A percentile compares a stretch with the other conserved stretches of the same genome.
Conservation (phyloP, 2,797 vertebrate species). For the Trematomus bernacchii region DNA sequence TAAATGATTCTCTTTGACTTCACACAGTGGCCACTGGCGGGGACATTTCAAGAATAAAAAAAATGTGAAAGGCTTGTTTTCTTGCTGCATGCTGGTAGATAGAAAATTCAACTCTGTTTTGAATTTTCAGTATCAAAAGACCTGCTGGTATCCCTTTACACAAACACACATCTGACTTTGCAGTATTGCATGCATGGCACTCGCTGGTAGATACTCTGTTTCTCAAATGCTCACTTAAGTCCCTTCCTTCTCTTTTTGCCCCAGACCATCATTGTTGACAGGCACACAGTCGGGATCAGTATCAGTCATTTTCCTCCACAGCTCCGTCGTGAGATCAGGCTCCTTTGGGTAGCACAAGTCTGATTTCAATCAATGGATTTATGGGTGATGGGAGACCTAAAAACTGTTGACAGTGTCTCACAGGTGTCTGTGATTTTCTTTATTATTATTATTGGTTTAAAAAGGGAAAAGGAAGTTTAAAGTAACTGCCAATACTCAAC, state of each 20-base stretch:
- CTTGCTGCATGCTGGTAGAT: constrained; percentile 71
- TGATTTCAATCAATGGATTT: constrained; percentile 52
- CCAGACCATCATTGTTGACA: constrained; percentile 75
- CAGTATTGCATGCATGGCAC: constrained; percentile 54
- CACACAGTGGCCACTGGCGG: constrained; percentile 47
- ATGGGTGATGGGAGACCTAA: constrained; percentile 47
- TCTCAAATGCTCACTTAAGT: constrained; percentile 56
- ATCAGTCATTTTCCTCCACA: constrained; percentile 61
- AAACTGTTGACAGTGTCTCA: constrained; percentile 34
- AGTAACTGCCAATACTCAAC: constrained; percentile 1
- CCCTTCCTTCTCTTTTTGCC: constrained; percentile 70
- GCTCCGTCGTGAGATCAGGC: constrained; percentile 48
- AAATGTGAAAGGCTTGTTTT: constrained; percentile 42
- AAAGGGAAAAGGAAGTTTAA: constrained; percentile 52
- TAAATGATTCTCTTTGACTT: constrained; percentile 57
- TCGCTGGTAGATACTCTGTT: constrained; percentile 53
- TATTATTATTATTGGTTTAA: constrained; percentile 19
- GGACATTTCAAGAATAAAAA: constrained; percentile 55
- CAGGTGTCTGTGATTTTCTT: constrained; percentile 25
- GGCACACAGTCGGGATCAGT: constrained; percentile 58
- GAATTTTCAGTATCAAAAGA: constrained; percentile 41
- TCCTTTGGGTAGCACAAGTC: constrained; percentile 48
- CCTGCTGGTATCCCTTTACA: constrained; percentile 33
- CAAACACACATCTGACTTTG: constrained; percentile 39
- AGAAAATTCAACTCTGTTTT: constrained; percentile 48